Conservation (phyloP, 1,140 invertebrate species). For the Maconellicoccus hirsutus region DNA sequence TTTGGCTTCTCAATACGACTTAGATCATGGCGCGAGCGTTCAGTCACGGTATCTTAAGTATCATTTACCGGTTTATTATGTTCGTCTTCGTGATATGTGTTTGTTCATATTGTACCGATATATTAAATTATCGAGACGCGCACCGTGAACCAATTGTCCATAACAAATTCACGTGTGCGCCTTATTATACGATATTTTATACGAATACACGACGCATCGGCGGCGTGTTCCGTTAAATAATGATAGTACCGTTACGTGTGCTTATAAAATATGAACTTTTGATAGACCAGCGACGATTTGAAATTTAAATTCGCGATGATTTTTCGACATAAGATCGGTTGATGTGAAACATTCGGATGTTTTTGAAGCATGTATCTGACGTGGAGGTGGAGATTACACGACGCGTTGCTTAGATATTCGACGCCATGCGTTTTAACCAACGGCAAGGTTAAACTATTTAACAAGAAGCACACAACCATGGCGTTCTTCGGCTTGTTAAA, state of each 20-base stretch:
- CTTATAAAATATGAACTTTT: too few relatives aligned
- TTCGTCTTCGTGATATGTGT: not conserved
- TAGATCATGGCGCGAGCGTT: not conserved
- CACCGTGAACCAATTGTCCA: slow-evolving; percentile 2
- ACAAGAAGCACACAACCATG: slow-evolving; percentile 15
- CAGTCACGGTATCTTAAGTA: not conserved
- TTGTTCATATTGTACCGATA: not conserved
- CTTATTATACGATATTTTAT: too few relatives aligned
- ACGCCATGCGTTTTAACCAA: slow-evolving; percentile 17
- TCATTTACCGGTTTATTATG: slow-evolving; percentile 9
- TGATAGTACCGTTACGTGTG: too few relatives aligned
- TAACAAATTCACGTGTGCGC: not conserved
- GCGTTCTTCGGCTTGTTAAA: slow-evolving; percentile 16
- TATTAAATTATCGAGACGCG: not conserved
- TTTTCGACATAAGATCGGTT: too few relatives aligned
- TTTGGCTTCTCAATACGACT: not conserved
- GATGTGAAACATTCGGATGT: too few relatives aligned
- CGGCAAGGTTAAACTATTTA: slow-evolving; percentile 22
- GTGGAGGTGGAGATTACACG: not conserved
- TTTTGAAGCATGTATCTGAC: too few relatives aligned
- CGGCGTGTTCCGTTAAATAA: too few relatives aligned
- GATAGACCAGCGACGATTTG: not conserved
- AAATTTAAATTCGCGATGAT: too few relatives aligned
- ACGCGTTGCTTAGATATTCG: slow-evolving; percentile 16
- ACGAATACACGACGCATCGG: too few relatives aligned